Evolutionary conservation across 2,113 vertebrate genomes (phyloP).

Genomic region (Paramisgurnus dabryanus): DNA sequence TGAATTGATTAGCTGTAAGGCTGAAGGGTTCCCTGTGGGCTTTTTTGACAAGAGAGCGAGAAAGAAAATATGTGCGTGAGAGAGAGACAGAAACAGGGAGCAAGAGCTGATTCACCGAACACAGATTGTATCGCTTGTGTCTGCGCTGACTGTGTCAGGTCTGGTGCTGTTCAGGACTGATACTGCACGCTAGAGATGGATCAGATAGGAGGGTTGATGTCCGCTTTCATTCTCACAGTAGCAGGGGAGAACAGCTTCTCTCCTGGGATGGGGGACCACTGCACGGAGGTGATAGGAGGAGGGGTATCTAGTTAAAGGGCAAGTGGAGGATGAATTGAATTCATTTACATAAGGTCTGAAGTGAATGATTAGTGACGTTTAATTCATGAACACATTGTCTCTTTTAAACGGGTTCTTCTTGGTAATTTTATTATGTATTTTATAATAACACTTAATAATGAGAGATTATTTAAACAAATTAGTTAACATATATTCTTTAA

Average conservation of each 20-base stretch:
- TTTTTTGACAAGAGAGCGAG: constrained; percentile 38
- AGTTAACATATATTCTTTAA: not conserved
- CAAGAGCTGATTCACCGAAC: constrained; percentile 62
- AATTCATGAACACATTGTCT: not conserved
- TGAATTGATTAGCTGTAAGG: constrained; percentile 64
- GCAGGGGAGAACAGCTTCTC: constrained; percentile 18
- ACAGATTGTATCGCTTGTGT: constrained; percentile 62
- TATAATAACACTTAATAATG: too few species aligned
- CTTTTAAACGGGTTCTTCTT: too few species aligned
- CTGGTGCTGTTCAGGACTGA: constrained; percentile 44
- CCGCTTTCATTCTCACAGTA: constrained; percentile 38
- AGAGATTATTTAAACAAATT: not conserved
- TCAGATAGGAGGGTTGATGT: constrained; percentile 60
- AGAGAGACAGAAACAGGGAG: constrained; percentile 16
- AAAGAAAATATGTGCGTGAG: constrained; percentile 9
- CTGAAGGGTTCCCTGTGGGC: constrained; percentile 48
- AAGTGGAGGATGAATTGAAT: constrained; percentile 12
- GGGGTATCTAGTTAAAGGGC: not conserved
- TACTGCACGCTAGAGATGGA: constrained; percentile 55
- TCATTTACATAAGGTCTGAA: constrained; percentile 4
- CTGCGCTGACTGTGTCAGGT: constrained; percentile 28
- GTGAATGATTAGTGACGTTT: not conserved
- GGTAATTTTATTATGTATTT: too few species aligned
- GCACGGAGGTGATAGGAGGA: constrained; percentile 2
- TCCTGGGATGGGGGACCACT: constrained; percentile 39